These are phyloP conservation scores for Gambusia affinis DNA, from an alignment of 2,113 vertebrate species.

Conservation along the genomic window DNA sequence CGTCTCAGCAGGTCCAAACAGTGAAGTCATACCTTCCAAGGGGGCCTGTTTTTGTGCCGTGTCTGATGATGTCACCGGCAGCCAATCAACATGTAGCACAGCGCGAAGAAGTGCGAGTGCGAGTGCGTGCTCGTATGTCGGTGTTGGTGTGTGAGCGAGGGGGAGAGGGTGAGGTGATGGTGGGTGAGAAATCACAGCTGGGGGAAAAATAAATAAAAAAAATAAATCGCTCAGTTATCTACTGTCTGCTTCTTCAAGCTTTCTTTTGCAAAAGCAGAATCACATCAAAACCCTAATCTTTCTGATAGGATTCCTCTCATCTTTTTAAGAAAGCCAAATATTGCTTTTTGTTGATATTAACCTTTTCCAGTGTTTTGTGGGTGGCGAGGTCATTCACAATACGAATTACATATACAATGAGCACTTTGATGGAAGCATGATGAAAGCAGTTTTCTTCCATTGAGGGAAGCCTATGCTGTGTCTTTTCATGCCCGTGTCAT, in stretches of 20 bases:
- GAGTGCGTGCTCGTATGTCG: conserved; percentile 4
- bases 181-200: conserved; percentile 52
- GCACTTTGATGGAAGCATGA: not conserved
- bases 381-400: too few relatives aligned
- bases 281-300: too few relatives aligned
- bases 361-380: not conserved
- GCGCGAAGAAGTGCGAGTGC: conserved; percentile 53
- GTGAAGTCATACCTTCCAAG: conserved; percentile 83
- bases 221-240: conserved; percentile 57
- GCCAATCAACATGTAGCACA: conserved; percentile 79
- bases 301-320: conserved; percentile 16
- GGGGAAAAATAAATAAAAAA: too few relatives aligned
- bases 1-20: conserved; percentile 72
- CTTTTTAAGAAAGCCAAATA: not conserved
- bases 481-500: not conserved
- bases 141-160: conserved; percentile 6
- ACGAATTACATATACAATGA: too few relatives aligned
- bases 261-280: conserved; percentile 28
- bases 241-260: conserved; percentile 35
- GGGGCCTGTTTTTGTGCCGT: conserved; percentile 74
- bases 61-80: conserved; percentile 81
- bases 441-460: not conserved
- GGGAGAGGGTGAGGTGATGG: not conserved
- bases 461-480: not conserved
- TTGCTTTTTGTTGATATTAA: not conserved